Evolutionary conservation across 2,797 vertebrate species (phyloP), one percentile per base, ranked within the genome.

Genomic region (Saxicola maurus): DNA sequence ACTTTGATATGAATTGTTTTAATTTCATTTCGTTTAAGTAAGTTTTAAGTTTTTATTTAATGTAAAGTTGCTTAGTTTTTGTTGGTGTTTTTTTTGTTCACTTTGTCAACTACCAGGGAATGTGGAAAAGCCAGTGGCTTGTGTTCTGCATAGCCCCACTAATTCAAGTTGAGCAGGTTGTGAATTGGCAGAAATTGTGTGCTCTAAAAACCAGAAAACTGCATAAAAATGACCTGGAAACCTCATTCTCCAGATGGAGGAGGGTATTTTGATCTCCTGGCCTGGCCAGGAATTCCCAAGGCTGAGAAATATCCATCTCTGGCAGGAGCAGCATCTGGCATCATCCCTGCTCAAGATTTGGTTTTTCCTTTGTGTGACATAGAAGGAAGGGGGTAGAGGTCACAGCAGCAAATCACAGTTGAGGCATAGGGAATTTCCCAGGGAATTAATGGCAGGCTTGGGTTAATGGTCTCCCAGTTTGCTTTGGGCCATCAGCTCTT

Each of bases 31-130:
- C 2, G 15, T 67, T 67, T 46, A 57, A 82, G 37, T 52, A 64
- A 23, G 8, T 18, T n/a, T 15, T 37, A 65, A 17, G 4, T 21
- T 37, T 51, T 82, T 62, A 17, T 69, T 66, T 76, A 4, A 20
- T 40, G 20, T 56, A 15, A 65, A 30, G 5, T 38, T 64, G 25
- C 37, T 71, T 38, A 6, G 1, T 8, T 83, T 89, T 67, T 59
- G 21, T 30, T 62, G 6, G 3, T 0, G 0, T 1, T 7, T 65
- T 42, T 52, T 65, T 69, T 52, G 12, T 33, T 23, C 0, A 0
- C 11, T 68, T 1, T 37, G 33, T 52, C 59, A 60, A 0, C 52
- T 79, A 61, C n/a, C 27, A 76, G 23, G 13, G 13, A 21, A 6
- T 4, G 6, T 13, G 38, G 69, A 64, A 82, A 82, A 93, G 57